Evolutionary conservation across 2,113 vertebrate species (phyloP), one percentile per base, ranked within the genome.

Genomic region (Chiloscyllium plagiosum): DNA sequence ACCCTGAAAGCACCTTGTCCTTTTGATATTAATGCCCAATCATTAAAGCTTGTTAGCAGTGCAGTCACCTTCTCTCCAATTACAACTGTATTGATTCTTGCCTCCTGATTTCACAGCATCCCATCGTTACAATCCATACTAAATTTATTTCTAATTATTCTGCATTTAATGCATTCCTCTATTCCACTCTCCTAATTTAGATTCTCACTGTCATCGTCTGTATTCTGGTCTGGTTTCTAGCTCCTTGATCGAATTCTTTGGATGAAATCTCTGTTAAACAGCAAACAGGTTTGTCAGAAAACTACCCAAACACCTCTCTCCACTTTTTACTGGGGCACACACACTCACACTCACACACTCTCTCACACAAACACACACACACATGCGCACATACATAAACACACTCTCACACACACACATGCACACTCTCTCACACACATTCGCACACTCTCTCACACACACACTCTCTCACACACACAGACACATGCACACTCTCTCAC

Each of bases 61-160:
- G 15, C 52, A 61, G 29, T 89, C 86, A 89, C 86, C 68, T 94
- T 78, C 94, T 70, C 72, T 95, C 66, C 72, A 69, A 69, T 95
- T 69, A 42, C 72, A 0, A 4, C 10, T 0, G 10, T 33, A 70
- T 69, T 47, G 66, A 95, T 69, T 52, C 66, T n/a, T 29, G 66
- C 4, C 61, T 95, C 37, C 68, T 61, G 24, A 89, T 89, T 56
- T 89, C 86, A 15, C 86, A 56, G 86, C 86, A 86, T 50, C 19
- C 85, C 47, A 86, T 86, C 22, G 26, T 56, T 89, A 89, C 26
- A 89, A 89, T 61, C 86, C 50, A 89, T 61, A 89, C 50, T 56
- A 56, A 29, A 56, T 56, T 89, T 52, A 56, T 61, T 33, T 29
- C 86, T 61, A 56, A 89, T 89, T 61, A 89, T 89, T 26, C 50